Conservation (phyloP, 2,888 invertebrate genomes). For the Hoplodrina ambigua region DNA sequence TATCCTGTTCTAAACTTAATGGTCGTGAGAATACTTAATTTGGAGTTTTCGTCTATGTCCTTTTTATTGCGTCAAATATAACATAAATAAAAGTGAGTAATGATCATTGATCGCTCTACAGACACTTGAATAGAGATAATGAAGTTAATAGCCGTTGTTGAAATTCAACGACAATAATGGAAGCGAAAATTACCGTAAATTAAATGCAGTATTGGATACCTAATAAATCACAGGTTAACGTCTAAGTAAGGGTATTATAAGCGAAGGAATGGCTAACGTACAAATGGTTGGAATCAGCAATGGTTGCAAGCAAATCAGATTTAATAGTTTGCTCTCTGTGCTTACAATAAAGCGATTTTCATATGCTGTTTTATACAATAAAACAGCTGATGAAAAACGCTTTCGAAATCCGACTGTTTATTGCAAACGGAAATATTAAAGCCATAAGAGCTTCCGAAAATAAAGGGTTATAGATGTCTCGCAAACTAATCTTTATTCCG, state of each 20-base stretch:
- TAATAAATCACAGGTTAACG: constrained; percentile 43
- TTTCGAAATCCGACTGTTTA: not conserved
- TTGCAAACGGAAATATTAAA: constrained; percentile 49
- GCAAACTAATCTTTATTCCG: constrained; percentile 34
- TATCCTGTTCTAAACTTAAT: constrained; percentile 60
- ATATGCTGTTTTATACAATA: constrained; percentile 9
- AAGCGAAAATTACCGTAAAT: constrained; percentile 48
- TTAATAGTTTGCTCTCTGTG: constrained; percentile 2
- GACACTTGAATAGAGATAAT: constrained; percentile 55
- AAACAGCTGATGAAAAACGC: no score
- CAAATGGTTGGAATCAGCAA: constrained; percentile 17
- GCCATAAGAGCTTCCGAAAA: constrained; percentile 26
- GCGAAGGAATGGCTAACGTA: constrained; percentile 30
- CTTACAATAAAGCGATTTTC: constrained; percentile 8
- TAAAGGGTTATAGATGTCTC: constrained; percentile 20
- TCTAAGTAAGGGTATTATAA: constrained; percentile 24
- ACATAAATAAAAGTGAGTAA: constrained; percentile 58
- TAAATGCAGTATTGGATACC: constrained; percentile 42
- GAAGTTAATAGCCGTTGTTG: constrained; percentile 44
- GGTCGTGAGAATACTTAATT: constrained; percentile 61
- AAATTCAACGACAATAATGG: constrained; percentile 42
- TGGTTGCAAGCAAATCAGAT: constrained; percentile 17
- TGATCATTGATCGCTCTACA: constrained; percentile 49
- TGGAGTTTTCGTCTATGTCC: constrained; percentile 50
- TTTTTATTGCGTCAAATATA: constrained; percentile 58